Base-by-base conservation (phyloP, 1,140 invertebrate species). In the Hypsibius dujardini region DNA sequence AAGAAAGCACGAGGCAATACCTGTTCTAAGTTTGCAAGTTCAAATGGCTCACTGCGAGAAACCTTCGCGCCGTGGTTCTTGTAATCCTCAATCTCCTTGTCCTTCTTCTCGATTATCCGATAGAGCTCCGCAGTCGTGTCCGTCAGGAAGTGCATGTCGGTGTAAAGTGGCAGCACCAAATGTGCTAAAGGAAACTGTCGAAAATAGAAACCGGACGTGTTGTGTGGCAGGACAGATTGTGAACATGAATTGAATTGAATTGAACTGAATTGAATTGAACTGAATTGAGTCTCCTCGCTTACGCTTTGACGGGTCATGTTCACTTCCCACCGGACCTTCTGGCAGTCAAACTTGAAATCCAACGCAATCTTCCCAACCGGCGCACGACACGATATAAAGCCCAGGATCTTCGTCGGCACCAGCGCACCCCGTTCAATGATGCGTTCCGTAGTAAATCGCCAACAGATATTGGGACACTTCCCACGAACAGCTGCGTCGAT, bases 21-120 rank as follows among this genome's bases (percentile, higher is more conserved):
- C n/a, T n/a, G n/a, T n/a, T n/a, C n/a, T n/a, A n/a, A n/a, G n/a
- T n/a, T n/a, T n/a, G n/a, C n/a, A n/a, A n/a, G n/a, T n/a, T n/a
- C n/a, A n/a, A 7, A 56, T 56, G 50, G n/a, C 50, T 14, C 42
- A 67, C 62, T 3, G 7, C 62, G 7, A 42, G 62, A 14, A 3
- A 42, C 3, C 42, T 67, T 67, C 3, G 62, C 62, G 62, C 42
- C 42, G 12, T 67, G 62, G 3, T 14, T 3, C 62, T 42, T 67
- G 42, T 67, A 67, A 42, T 67, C 62, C 42, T 67, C 62, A 42
- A 67, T 67, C 42, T 67, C 62, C 42, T 67, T 67, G 62, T 67
- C 62, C 62, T 67, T 67, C 3, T 67, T 67, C 7, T 7, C 7
- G 7, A 67, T 14, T 14, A 67, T 67, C 62, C n/a, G 7, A n/a